Evolutionary conservation across 2,113 vertebrate genomes (phyloP).

Genomic region (Cyanoderma ruficeps): DNA sequence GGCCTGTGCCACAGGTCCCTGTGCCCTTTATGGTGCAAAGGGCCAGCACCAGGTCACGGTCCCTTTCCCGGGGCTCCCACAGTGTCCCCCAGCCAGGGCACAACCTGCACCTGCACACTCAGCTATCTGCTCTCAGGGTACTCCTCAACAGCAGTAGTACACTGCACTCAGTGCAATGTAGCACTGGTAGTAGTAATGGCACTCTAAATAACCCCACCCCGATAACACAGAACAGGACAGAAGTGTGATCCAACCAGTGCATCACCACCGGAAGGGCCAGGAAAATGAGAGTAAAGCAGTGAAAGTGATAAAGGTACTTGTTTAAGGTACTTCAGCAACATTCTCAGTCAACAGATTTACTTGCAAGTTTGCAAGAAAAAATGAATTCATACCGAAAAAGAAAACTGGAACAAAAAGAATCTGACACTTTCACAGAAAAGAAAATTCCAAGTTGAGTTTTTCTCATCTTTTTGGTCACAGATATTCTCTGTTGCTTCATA

Average conservation of each 20-base stretch:
- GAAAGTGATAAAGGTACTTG: background rate
- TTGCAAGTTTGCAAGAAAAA: background rate
- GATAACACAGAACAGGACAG: background rate
- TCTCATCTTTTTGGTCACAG: background rate
- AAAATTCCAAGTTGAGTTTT: background rate
- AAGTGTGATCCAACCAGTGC: background rate
- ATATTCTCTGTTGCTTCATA: background rate
- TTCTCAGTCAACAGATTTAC: background rate
- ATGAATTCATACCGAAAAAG: background rate
- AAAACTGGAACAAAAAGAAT: background rate
- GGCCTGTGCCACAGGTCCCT: background rate
- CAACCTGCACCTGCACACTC: background rate
- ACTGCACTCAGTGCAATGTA: background rate
- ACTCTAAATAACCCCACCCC: background rate
- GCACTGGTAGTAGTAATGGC: background rate
- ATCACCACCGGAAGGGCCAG: background rate
- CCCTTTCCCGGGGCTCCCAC: background rate
- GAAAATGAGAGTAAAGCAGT: background rate
- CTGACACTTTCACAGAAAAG: background rate
- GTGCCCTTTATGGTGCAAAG: background rate
- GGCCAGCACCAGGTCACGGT: background rate
- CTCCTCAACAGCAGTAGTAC: accelerated
- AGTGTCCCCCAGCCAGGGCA: background rate
- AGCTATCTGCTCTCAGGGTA: background rate
- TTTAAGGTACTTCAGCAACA: background rate